Evolutionary conservation across 2,888 invertebrate species (phyloP), one percentile per base, ranked within the genome.

Genomic region (Rhagonycha lutea): DNA sequence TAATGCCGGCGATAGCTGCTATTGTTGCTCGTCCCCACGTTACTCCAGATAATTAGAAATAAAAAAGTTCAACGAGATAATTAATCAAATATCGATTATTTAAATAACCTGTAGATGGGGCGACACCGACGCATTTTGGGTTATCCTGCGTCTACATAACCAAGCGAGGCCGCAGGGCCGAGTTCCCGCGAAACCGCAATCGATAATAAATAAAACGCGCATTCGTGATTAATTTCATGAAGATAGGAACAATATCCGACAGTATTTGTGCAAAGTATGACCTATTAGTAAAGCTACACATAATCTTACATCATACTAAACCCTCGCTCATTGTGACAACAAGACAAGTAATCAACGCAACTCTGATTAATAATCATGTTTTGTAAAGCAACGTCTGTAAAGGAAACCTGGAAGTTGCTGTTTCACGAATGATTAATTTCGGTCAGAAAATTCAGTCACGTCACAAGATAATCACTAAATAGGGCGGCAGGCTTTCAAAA

Each of bases 1-100:
- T 83, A 83, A 81, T 83, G 76, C 80, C 82, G 83, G 83, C 83
- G 81, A 80, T 83, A 79, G 77, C 82, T 76, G 77, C 81, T 76
- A 83, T 83, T 82, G 82, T 82, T 81, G 78, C 75, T 14, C 23
- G 62, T 23, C 62, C 62, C 62, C 14, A 62, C 62, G 23, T 62
- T 18, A 23, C 18, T 62, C 18, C 62, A 18, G 47, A 47, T 47
- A 47, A 47, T 47, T 47, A 47, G 47, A 47, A 47, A 47, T 18
- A 47, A 32, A 47, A 47, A 47, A 47, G 47, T 10, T 10, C n/a
- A n/a, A 47, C 47, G 47, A 47, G 47, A 47, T 47, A 47, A 47
- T 47, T 47, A 47, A 47, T 47, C 47, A 47, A 47, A n/a, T 47
- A 47, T 47, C n/a, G 47, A 47, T 47, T 47, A 47, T 47, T 47